Evolutionary conservation across 2,113 vertebrate species (phyloP), one percentile per base, ranked within the genome.

Genomic region (Cyprinodon variegatus): DNA sequence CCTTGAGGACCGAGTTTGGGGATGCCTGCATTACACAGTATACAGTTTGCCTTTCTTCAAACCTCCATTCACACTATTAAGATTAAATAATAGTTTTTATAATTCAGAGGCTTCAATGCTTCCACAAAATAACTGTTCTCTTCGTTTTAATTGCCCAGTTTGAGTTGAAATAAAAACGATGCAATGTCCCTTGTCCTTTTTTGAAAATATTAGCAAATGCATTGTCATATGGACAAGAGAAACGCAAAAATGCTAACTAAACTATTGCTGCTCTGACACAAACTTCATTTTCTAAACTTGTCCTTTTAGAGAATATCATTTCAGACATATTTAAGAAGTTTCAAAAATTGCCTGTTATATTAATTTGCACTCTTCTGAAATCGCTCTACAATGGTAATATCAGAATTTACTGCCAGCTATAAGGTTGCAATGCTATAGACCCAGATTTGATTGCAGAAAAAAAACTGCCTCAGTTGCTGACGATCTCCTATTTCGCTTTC

Each of bases 21-120:
- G 29, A 29, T 29, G 29, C 29, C 29, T 29, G 29, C 29, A 29
- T 29, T 29, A 29, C 29, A 29, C 29, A 29, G 29, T 29, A 29
- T 29, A 29, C 29, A 29, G 29, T 72, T 11, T 41, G 17, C 3
- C 17, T 76, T 20, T 65, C 61, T 37, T 82, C 65, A 60, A 15
- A 59, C 60, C 12, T 69, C 9, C 37, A 57, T 69, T 5, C 48
- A 57, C 17, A 69, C 13, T 65, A 46, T 14, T 66, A 45, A 66
- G n/a, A 12, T 8, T 29, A 15, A 40, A 41, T 41, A 41, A 6
- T 41, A 41, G 64, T 29, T 29, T 14, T 15, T 46, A 10, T n/a
- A 8, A 20, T 57, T 57, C n/a, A 14, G 5, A 57, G n/a, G 50
- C 50, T 53, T 20, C 17, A 8, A 9, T n/a, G 14, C 10, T 0